Conservation (phyloP, 2,888 invertebrate genomes). For the Rhodophaea formosa region DNA sequence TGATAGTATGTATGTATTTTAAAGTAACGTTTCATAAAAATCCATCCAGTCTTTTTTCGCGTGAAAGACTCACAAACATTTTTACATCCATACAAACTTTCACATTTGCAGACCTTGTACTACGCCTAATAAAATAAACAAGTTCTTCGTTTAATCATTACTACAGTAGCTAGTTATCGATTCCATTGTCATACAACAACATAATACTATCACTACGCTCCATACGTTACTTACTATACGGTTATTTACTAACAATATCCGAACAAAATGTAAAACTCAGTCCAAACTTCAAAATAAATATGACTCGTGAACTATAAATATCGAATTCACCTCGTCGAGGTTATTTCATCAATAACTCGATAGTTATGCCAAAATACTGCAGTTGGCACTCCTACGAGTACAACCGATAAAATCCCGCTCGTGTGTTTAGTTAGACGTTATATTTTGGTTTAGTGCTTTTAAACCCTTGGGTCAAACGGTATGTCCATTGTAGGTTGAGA, state of each 20-base stretch:
- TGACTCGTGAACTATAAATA: slow-evolving; percentile 9
- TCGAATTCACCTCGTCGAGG: neutral
- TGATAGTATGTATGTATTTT: too few species aligned
- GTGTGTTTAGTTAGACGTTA: too few species aligned
- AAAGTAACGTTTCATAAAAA: too few species aligned
- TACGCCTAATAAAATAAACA: too few species aligned
- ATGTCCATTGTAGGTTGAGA: too few species aligned
- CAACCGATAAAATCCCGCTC: neutral
- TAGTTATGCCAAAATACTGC: slow-evolving; percentile 6
- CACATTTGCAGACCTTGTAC: too few species aligned
- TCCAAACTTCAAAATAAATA: neutral
- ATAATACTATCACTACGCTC: neutral
- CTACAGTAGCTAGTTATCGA: neutral
- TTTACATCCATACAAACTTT: too few species aligned
- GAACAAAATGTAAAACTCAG: neutral
- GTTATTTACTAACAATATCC: slow-evolving; percentile 3
- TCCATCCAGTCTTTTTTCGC: too few species aligned
- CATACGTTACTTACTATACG: neutral
- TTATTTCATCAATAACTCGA: neutral
- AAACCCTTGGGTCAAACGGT: too few species aligned
- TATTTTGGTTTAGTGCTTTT: neutral
- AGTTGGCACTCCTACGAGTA: neutral
- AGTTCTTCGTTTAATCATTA: too few species aligned
- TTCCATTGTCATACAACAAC: neutral
- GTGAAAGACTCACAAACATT: too few species aligned